phyloP scores from a whole-genome alignment of 2,888 invertebrate species.

The Scaptodrosophila latifasciaeformis region DNA sequence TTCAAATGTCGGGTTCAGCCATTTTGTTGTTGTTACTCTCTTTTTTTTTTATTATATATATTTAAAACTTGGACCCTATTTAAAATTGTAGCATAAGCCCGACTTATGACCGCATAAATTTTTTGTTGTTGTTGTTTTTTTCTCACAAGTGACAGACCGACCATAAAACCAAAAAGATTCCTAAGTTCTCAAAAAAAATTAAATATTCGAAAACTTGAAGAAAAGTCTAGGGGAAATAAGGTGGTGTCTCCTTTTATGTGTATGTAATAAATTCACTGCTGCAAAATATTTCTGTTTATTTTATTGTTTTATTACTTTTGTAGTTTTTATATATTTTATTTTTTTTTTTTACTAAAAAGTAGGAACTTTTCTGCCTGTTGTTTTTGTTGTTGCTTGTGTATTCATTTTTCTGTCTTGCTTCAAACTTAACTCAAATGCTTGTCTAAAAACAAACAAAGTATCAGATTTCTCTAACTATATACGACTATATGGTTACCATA shows the following conservation, averaged over 20 bases:
- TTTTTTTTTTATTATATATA: slow-evolving; percentile 43
- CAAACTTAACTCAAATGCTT: slow-evolving; percentile 29
- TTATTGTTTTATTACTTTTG: slow-evolving; percentile 19
- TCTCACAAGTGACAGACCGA: slow-evolving; percentile 30
- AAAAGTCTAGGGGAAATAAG: too few relatives aligned
- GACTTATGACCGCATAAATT: slow-evolving; percentile 15
- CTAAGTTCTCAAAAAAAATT: too few relatives aligned
- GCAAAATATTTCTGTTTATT: slow-evolving; percentile 48
- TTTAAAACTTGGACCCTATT: slow-evolving; percentile 70
- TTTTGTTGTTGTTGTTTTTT: slow-evolving; percentile 8
- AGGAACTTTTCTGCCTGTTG: slow-evolving; percentile 66
- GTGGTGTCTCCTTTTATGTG: too few relatives aligned
- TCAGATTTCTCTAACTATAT: neutral
- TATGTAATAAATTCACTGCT: slow-evolving; percentile 64
- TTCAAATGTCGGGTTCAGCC: slow-evolving; percentile 1
- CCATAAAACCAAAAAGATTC: slow-evolving; percentile 32
- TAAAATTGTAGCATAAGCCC: slow-evolving; percentile 58
- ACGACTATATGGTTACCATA: neutral
- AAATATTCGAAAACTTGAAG: too few relatives aligned
- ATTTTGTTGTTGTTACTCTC: slow-evolving; percentile 14
- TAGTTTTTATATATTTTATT: slow-evolving; percentile 17
- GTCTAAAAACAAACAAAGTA: neutral
- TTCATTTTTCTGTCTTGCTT: slow-evolving; percentile 17
- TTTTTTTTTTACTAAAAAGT: slow-evolving; percentile 61
- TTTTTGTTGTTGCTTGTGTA: slow-evolving; percentile 28